phyloP scores from a whole-genome alignment of 1,140 invertebrate genomes.

The Hylyphantes graminicola region DNA sequence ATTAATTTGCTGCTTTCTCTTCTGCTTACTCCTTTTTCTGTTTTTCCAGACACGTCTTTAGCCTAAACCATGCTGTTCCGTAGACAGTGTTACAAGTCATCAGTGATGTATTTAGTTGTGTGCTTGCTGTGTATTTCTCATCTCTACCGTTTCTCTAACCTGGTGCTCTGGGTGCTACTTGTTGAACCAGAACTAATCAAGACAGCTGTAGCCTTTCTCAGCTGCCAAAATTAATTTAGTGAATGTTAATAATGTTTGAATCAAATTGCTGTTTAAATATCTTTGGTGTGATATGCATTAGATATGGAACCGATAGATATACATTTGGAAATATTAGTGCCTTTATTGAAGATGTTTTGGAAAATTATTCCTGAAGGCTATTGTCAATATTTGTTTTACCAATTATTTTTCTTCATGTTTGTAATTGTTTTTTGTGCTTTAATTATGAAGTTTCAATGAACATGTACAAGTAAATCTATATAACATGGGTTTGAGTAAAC shows the following conservation, averaged over 20 bases:
- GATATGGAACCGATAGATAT: conserved; percentile 36
- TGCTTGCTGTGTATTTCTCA: conserved; percentile 57
- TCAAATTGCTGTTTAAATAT: conserved; percentile 53
- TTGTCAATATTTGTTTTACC: conserved; percentile 9
- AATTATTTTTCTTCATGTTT: no score
- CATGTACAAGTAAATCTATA: no score
- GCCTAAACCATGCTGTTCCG: conserved; percentile 48
- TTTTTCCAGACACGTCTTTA: conserved; percentile 57
- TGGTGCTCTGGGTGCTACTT: conserved; percentile 57
- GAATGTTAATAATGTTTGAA: conserved; percentile 52
- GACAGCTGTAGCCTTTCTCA: conserved; percentile 57
- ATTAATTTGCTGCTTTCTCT: conserved; percentile 6
- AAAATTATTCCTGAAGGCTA: conserved; percentile 25
- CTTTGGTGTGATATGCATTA: conserved; percentile 57
- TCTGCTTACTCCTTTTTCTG: conserved; percentile 53
- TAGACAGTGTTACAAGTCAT: conserved; percentile 55
- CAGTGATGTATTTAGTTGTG: conserved; percentile 49
- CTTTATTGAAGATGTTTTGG: conserved; percentile 43
- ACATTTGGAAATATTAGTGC: conserved; percentile 56
- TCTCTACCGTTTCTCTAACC: conserved; percentile 55
- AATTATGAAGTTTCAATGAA: no score
- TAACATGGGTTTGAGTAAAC: no score
- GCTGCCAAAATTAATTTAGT: conserved; percentile 49
- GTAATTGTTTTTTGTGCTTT: no score
- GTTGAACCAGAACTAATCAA: conserved; percentile 56